Conservation (phyloP, 2,888 invertebrate genomes). For the Troides oblongomaculatus region DNA sequence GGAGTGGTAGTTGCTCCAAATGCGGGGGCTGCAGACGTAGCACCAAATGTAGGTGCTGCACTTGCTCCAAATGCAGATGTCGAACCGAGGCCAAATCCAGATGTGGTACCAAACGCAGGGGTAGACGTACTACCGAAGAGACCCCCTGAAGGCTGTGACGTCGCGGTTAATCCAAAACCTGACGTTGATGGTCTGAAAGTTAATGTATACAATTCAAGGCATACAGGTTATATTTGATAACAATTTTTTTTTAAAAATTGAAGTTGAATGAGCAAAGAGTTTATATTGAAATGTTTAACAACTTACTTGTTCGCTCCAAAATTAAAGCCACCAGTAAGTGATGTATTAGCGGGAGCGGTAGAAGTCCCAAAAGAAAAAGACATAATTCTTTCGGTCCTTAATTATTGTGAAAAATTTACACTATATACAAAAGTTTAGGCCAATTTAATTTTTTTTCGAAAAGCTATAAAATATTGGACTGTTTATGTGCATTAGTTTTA, state of each 20-base stretch:
- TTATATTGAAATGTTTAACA: constrained; percentile 12
- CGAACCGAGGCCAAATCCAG: constrained; percentile 40
- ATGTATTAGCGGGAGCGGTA: constrained; percentile 69
- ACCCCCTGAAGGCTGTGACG: constrained; percentile 57
- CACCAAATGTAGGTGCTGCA: constrained; percentile 41
- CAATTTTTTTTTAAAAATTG: constrained; percentile 3
- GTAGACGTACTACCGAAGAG: constrained; percentile 55
- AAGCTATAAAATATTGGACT: too few species aligned
- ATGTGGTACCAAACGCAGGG: constrained; percentile 42
- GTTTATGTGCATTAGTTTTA: too few species aligned
- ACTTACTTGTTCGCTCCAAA: constrained; percentile 74
- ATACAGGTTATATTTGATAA: constrained; percentile 3
- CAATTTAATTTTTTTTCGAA: too few species aligned
- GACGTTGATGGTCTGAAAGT: constrained; percentile 59
- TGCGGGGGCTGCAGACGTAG: constrained; percentile 45
- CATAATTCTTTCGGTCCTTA: constrained; percentile 42
- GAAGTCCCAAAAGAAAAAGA: constrained; percentile 73
- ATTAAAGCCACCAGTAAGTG: constrained; percentile 63
- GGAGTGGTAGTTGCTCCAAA: constrained; percentile 49
- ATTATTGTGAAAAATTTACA: background rate
- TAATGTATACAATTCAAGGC: background rate
- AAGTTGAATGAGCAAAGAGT: constrained; percentile 14
- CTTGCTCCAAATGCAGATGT: constrained; percentile 37
- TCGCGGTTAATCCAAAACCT: constrained; percentile 54
- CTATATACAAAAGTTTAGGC: too few species aligned